A percentile compares a stretch with the other conserved stretches of the same genome.
These are phyloP conservation scores for Proisotoma minuta DNA, from an alignment of 2,888 invertebrate species.

Conservation along the genomic window DNA sequence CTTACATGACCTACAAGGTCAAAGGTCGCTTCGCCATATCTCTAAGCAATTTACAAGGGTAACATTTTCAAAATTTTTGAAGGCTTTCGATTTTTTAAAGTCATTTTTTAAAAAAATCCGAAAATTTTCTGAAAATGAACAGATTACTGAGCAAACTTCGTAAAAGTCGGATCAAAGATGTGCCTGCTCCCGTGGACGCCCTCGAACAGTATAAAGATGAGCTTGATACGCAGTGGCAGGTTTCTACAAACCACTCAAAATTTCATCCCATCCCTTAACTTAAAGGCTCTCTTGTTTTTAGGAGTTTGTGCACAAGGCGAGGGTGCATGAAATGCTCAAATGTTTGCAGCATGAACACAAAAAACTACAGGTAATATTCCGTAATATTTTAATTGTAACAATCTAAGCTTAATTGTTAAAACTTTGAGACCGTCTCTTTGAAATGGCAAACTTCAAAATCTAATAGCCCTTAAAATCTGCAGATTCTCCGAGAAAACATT, in stretches of 20 bases:
- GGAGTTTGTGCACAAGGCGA: constrained; percentile 25
- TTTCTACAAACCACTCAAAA: neutral
- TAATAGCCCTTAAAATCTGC: neutral
- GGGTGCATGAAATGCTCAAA: constrained; percentile 32
- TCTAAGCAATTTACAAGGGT: too few relatives aligned
- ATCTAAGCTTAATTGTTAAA: neutral
- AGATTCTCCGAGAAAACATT: constrained; percentile 16
- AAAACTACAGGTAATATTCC: constrained; percentile 7
- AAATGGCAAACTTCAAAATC: neutral
- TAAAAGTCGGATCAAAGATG: neutral
- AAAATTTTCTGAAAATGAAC: too few relatives aligned
- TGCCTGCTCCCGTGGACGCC: neutral
- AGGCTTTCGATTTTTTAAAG: too few relatives aligned
- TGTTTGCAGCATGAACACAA: constrained; percentile 24
- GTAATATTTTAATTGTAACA: neutral
- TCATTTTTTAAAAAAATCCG: too few relatives aligned
- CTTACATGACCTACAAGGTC: too few relatives aligned
- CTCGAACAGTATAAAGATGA: constrained; percentile 10
- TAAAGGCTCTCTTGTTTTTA: neutral
- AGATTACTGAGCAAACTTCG: too few relatives aligned
- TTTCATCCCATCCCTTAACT: neutral
- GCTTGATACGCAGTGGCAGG: constrained; percentile 25
- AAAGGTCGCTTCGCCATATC: too few relatives aligned
- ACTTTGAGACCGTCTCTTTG: neutral
- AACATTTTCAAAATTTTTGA: too few relatives aligned